Percentiles rank a stretch among this genome's conserved stretches.
Conservation (phyloP, 2,113 vertebrate species). For the Heptranchias perlo region DNA sequence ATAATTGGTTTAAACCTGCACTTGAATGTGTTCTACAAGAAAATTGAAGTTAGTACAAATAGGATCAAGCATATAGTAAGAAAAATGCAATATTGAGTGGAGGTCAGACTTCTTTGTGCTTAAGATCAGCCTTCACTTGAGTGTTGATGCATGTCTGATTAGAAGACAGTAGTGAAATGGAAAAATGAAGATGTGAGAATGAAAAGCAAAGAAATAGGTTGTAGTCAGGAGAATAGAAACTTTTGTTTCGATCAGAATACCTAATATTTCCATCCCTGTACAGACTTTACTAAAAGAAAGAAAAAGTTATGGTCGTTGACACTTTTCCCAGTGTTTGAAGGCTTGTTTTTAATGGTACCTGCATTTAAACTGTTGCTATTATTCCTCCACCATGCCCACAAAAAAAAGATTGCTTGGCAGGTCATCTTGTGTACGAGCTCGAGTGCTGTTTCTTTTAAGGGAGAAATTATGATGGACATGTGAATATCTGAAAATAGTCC, state of each 20-base stretch:
- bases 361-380: neutral
- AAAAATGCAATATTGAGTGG: neutral
- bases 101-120: neutral
- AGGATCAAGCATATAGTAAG: neutral
- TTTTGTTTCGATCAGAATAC: neutral
- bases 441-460: neutral
- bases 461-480: neutral
- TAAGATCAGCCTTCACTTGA: neutral
- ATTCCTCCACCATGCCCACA: neutral
- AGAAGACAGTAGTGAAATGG: neutral
- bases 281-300: neutral
- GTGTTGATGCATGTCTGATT: neutral
- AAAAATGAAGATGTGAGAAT: neutral
- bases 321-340: neutral
- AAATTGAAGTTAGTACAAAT: neutral
- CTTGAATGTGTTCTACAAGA: too few species aligned
- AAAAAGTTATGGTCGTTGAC: neutral
- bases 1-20: neutral
- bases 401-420: neutral
- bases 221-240: neutral
- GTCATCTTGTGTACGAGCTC: too few species aligned
- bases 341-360: neutral
- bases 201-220: neutral
- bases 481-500: neutral
- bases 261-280: neutral